Base-by-base conservation (phyloP, 2,113 vertebrate species). In the Coracopsis vasa region DNA sequence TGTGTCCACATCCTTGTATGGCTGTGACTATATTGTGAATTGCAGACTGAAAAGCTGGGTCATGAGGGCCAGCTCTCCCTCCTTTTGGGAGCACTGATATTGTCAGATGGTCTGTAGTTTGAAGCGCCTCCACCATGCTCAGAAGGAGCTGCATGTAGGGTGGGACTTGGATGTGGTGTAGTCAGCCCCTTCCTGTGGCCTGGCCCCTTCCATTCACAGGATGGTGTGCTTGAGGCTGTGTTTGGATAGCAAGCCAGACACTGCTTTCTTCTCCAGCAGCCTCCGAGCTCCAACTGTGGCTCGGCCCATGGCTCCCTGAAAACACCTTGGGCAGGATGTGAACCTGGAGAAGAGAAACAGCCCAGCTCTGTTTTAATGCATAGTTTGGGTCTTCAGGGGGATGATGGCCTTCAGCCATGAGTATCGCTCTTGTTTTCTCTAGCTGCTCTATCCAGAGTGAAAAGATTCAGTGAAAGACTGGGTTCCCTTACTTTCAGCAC, bases 31-130 rank as follows among this genome's bases (percentile, higher is more conserved):
- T 2, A 28, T 9, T 0, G 1, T 29, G 23, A 74, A 17, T 33
- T 45, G 21, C 28, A 35, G 2, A 21, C 9, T 35, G 39, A 19
- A 70, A 12, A 73, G 48, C 8, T 10, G 33, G 9, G 7, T 89
- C 17, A 47, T 0, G 0, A 0, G 5, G n/a, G 8, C 15, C 7
- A 9, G 3, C 21, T 17, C 37, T 44, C 4, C 1, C 6, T 73
- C 6, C 27, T 88, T 88, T 41, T 45, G 39, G 14, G 17, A 88
- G 3, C 5, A 39, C 21, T 65, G 33, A 16, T 27, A 29, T 6
- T 61, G 4, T 51, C 0, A 4, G 12, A 16, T 3, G 8, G 15
- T 33, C 27, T 11, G 2, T 29, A 29, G 6, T 27, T 18, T 48
- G 58, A 44, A 75, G 15, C 4, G 19, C 29, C 13, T 27, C 6